Percentiles rank a stretch among this genome's conserved stretches.
Conservation (phyloP, 2,113 vertebrate species). For the Zingel zingel region DNA sequence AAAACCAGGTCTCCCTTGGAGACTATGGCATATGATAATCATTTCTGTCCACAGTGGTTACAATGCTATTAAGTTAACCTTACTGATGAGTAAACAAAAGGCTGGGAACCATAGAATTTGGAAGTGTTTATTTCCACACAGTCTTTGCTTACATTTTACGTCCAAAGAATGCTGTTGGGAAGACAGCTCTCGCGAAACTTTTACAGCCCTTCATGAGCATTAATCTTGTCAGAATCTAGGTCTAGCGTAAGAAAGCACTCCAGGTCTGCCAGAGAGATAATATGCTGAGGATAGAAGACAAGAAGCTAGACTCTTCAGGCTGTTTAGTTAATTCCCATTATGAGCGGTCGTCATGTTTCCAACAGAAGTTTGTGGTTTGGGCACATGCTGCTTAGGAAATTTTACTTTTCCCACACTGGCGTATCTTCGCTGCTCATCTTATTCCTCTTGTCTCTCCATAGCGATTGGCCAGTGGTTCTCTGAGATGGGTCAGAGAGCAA, state of each 20-base stretch:
- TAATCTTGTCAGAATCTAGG: conserved; percentile 61
- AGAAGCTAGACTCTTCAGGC: conserved; percentile 52
- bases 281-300: conserved; percentile 34
- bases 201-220: conserved; percentile 55
- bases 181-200: conserved; percentile 38
- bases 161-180: conserved; percentile 52
- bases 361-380: conserved; percentile 74
- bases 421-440: conserved; percentile 51
- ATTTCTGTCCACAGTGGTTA: conserved; percentile 58
- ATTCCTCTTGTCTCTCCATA: conserved; percentile 33
- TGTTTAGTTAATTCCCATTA: conserved; percentile 59
- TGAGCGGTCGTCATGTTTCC: conserved; percentile 59
- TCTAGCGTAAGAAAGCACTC: conserved; percentile 54
- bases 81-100: conserved; percentile 57
- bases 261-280: conserved; percentile 42
- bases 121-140: conserved; percentile 58
- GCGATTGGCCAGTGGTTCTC: conserved; percentile 42
- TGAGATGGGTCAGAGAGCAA: conserved; percentile 55
- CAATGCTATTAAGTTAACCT: conserved; percentile 43
- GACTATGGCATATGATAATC: conserved; percentile 61
- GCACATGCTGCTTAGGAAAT: conserved; percentile 54
- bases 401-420: conserved; percentile 70
- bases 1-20: conserved; percentile 71
- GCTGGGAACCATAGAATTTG: conserved; percentile 42
- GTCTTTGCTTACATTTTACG: conserved; percentile 43